Base-by-base conservation (phyloP, 1,140 invertebrate genomes). In the Scaptomyza hsui region DNA sequence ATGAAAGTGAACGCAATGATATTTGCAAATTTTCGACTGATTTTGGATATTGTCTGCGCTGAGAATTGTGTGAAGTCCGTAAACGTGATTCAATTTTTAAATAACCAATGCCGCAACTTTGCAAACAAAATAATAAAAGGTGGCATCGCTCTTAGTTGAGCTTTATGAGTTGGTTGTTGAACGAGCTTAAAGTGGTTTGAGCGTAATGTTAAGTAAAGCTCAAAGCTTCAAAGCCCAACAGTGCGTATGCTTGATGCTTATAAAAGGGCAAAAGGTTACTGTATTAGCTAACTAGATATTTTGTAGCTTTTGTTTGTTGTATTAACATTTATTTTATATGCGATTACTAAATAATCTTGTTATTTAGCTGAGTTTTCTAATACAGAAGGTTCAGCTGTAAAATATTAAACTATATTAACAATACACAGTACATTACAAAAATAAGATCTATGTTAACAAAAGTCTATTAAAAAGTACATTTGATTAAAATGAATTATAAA, bases 1-100 rank as follows among this genome's bases (percentile, higher is more conserved):
- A 86, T 86, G 81, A 86, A 86, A 86, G 85, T 85, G 78, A 86
- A 88, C 79, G 81, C 80, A 65, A 81, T 74, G 64, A 75, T 71
- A 57, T 65, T 61, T 64, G 55, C 64, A 72, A 61, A 72, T 68
- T 39, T 60, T 12, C 41, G 41, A 44, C 21, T 19, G 55, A 62
- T 59, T 70, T 72, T 60, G 53, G 45, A 67, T 75, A 53, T 45
- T 67, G 59, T 51, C 47, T 72, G 39, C 47, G 72, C 32, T 76
- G 81, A 86, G 81, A 86, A 88, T 86, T 41, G 80, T 48, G 52
- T 68, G 56, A 71, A 39, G 49, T 73, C 29, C 47, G 49, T 44
- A 24, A 72, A 88, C 81, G 81, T 86, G 81, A 65, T 82, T 47
- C 16, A 86, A 75, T 81, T 85, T 71, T 85, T 77, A 81, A 85